Evolutionary conservation across 2,113 vertebrate genomes (phyloP).

Genomic region (Alosa alosa): DNA sequence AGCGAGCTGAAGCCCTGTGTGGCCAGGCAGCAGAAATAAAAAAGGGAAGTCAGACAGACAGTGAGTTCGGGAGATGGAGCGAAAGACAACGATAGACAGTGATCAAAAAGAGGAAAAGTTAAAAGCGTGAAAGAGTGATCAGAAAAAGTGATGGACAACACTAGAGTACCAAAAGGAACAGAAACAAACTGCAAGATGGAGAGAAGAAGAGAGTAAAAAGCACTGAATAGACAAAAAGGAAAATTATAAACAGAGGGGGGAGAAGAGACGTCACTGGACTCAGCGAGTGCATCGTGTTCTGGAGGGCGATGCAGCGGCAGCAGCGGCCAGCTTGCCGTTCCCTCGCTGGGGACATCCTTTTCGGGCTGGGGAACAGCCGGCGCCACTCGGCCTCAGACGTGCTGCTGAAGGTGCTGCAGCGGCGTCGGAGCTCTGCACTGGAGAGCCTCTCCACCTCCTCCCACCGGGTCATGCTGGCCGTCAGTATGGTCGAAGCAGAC

Average conservation of each 20-base stretch:
- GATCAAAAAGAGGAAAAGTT: not conserved
- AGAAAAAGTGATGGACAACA: not conserved
- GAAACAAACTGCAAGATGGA: not conserved
- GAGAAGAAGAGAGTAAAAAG: not conserved
- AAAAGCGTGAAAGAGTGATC: not conserved
- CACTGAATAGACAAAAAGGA: not conserved
- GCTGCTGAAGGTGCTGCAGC: conserved; percentile 67
- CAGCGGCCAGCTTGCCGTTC: conserved; percentile 50
- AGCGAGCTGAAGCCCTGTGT: not conserved
- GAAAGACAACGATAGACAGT: not conserved
- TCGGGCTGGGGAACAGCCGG: conserved; percentile 66
- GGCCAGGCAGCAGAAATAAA: not conserved
- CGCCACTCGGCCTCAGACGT: conserved; percentile 77
- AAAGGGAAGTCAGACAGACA: not conserved
- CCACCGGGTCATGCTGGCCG: conserved; percentile 78
- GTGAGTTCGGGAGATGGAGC: not conserved
- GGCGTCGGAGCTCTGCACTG: conserved; percentile 69
- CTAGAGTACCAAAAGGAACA: not conserved
- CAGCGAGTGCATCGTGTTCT: not conserved
- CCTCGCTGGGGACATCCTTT: conserved; percentile 65
- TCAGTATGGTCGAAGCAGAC: conserved; percentile 68
- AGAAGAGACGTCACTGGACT: not conserved
- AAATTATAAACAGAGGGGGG: not conserved
- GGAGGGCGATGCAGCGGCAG: not conserved
- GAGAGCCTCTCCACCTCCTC: conserved; percentile 77